Evolutionary conservation across 2,797 vertebrate species (phyloP), one percentile per base, ranked within the genome.

Genomic region (Syndactyla subalaris): DNA sequence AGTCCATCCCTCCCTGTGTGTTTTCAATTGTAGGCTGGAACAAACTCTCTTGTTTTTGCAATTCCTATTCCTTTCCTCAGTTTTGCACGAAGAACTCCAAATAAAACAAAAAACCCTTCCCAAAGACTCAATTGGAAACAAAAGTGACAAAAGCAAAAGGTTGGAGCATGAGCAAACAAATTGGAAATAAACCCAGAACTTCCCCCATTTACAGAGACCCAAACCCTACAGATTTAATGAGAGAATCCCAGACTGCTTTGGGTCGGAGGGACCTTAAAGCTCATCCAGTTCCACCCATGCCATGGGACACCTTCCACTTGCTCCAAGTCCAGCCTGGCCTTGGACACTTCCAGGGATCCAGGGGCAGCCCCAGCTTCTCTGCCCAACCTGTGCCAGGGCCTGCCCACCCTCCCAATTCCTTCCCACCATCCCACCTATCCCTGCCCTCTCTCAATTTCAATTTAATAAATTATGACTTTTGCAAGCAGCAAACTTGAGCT

Each of bases 1-100:
- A 49, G 49, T 9, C 61, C 7, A 1, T 24, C 62, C 54, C 29
- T 55, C 46, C 41, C 41, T 16, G 1, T 0, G 10, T n/a, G 54
- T 58, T 89, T 81, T 66, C 48, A 70, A 2, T 32, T 68, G 61
- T 5, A 55, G 48, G 19, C 32, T 57, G 76, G 59, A 74, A 71
- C 22, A 82, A 74, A 27, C 26, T 10, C 29, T 4, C 52, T 24
- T 61, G 41, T 0, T 14, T 65, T 74, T 63, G 52, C 32, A 41
- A 71, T 80, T 78, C 76, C 32, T 85, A 4, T 36, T 51, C 52
- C 38, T 76, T n/a, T 27, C 51, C 66, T 92, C 72, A 10, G n/a
- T 46, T 85, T 52, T 21, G 30, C 0, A 0, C 27, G n/a, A 75
- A 83, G 63, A 79, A 93, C 73, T 67, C 51, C 73, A 91, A 82